A percentile compares a stretch with the other conserved stretches of the same genome.
These are phyloP conservation scores for Maniola jurtina DNA, from an alignment of 1,140 invertebrate species.

Conservation along the genomic window DNA sequence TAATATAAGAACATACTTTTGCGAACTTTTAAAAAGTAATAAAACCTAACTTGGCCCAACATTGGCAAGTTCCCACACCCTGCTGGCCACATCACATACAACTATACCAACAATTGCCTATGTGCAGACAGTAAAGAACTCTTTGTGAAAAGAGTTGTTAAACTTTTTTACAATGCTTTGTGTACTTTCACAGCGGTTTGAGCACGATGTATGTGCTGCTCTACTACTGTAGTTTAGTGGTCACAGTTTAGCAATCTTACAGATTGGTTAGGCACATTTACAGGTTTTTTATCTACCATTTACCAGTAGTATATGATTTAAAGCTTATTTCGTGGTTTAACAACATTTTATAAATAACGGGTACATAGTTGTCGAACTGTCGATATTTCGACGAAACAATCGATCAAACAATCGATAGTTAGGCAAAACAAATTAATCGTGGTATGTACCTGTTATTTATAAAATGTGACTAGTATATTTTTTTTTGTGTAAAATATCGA, in stretches of 20 bases:
- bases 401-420: too few species aligned
- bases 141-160: slow-evolving; percentile 15
- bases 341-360: too few species aligned
- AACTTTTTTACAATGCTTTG: slow-evolving; percentile 18
- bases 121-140: slow-evolving; percentile 13
- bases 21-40: slow-evolving; percentile 9
- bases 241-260: not conserved
- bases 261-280: not conserved
- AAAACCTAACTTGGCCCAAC: slow-evolving; percentile 12
- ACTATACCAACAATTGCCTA: slow-evolving; percentile 11
- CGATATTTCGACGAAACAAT: too few species aligned
- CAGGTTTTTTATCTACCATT: too few species aligned
- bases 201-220: slow-evolving; percentile 3
- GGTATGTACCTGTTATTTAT: too few species aligned
- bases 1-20: not conserved
- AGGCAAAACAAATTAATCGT: too few species aligned
- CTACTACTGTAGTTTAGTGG: not conserved
- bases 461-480: too few species aligned
- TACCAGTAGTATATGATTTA: too few species aligned
- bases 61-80: slow-evolving; percentile 2
- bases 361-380: too few species aligned
- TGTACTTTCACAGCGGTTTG: slow-evolving; percentile 17
- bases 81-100: too few species aligned
- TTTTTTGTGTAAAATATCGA: too few species aligned
- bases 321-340: too few species aligned